Conservation (phyloP, 2,113 vertebrate species). For the Caloenas nicobarica region DNA sequence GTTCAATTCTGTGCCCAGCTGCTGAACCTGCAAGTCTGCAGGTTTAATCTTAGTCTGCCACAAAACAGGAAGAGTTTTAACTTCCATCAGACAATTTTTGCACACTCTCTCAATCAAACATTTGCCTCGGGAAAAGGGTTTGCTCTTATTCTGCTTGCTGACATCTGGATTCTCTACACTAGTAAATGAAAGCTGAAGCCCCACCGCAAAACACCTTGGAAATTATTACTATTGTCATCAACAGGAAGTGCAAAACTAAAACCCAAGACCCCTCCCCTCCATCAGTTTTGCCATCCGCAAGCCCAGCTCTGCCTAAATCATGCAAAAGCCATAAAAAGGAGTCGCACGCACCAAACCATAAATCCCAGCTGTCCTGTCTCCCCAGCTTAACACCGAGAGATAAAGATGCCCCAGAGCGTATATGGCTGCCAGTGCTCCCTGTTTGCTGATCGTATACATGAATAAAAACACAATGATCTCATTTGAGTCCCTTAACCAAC, state of each 20-base stretch:
- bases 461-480: constrained; percentile 58
- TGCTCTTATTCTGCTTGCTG: not conserved
- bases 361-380: constrained; percentile 46
- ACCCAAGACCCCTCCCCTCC: not conserved
- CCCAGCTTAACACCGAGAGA: constrained; percentile 36
- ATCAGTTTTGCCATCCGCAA: constrained; percentile 31
- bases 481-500: constrained; percentile 52
- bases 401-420: constrained; percentile 48
- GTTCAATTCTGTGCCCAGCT: not conserved
- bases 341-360: not conserved
- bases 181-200: not conserved
- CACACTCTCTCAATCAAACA: not conserved
- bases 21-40: not conserved
- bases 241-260: constrained; percentile 32
- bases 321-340: constrained; percentile 46
- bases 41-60: not conserved
- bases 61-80: not conserved
- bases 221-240: constrained; percentile 14
- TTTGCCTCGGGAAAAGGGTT: not conserved
- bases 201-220: not conserved
- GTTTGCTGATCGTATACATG: constrained; percentile 59
- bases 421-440: not conserved
- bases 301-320: constrained; percentile 62
- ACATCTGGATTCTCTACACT: not conserved
- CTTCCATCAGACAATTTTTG: not conserved